These are phyloP conservation scores for Trematocara zebra DNA, from an alignment of 2,113 vertebrate species.

Conservation along the genomic window DNA sequence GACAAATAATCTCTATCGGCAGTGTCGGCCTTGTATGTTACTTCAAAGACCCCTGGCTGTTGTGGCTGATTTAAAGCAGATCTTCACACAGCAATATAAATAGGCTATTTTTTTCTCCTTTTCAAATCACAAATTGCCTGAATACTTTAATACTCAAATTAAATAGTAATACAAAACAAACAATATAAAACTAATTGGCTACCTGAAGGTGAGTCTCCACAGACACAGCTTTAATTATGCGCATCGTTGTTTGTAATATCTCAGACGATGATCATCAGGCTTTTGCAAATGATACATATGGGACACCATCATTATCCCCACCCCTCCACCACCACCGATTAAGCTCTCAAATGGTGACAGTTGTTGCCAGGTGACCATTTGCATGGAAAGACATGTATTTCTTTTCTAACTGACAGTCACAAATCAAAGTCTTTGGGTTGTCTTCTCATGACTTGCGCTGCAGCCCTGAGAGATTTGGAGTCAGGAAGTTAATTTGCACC, in stretches of 20 bases:
- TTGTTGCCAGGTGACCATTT: background rate
- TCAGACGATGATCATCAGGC: background rate
- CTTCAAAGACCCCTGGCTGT: background rate
- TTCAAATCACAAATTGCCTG: background rate
- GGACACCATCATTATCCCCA: background rate
- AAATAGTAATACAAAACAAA: background rate
- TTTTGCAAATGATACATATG: background rate
- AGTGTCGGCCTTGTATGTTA: background rate
- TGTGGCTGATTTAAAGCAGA: background rate
- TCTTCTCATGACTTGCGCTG: background rate
- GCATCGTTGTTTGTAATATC: background rate
- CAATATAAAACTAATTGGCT: background rate
- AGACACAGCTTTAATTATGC: background rate
- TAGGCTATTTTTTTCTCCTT: background rate
- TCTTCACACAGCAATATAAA: background rate
- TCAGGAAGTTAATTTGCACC: background rate
- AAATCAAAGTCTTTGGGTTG: background rate
- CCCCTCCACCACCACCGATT: background rate
- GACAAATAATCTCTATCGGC: constrained; percentile 36
- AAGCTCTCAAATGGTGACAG: background rate
- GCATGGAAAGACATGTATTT: background rate
- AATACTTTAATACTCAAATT: background rate
- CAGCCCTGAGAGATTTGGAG: background rate
- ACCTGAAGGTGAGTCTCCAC: background rate
- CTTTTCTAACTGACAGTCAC: background rate